Percentiles rank a stretch among this genome's conserved stretches.
Conservation (phyloP, 2,888 invertebrate species). For the Spicauda simplicius region DNA sequence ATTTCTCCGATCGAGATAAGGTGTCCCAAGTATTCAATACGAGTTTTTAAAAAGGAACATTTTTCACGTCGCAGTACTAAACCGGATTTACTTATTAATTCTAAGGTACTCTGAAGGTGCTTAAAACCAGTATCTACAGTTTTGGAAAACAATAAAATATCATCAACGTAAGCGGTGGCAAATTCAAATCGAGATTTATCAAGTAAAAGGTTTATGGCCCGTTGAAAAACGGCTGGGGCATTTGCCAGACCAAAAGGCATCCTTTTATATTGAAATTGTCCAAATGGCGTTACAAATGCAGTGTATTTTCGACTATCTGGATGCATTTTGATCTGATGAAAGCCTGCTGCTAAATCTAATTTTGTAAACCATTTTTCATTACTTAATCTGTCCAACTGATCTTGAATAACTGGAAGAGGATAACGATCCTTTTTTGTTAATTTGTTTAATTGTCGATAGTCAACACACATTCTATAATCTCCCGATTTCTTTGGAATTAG, state of each 20-base stretch:
- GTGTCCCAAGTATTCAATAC: conserved; percentile 5
- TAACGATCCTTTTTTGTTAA: conserved; percentile 7
- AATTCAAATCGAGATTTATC: neutral
- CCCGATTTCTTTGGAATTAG: conserved; percentile 3
- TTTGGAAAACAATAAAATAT: neutral
- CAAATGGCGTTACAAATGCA: conserved; percentile 19
- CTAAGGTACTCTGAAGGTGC: neutral
- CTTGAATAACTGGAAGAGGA: conserved; percentile 12
- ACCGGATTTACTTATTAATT: neutral
- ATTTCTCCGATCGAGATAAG: neutral
- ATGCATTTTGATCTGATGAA: conserved; percentile 12
- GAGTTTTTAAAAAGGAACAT: conserved; percentile 5
- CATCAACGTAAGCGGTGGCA: neutral
- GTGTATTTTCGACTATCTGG: conserved; percentile 17
- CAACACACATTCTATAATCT: conserved; percentile 15
- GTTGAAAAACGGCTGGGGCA: too few relatives aligned
- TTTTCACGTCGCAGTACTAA: conserved; percentile 1
- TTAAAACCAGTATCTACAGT: neutral
- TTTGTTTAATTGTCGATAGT: conserved; percentile 8
- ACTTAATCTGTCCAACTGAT: conserved; percentile 5
- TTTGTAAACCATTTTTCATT: conserved; percentile 5
- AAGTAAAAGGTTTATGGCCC: neutral
- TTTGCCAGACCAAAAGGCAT: too few relatives aligned
- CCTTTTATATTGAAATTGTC: conserved; percentile 21
- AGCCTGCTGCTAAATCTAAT: conserved; percentile 11